Base-by-base conservation (phyloP, 2,888 invertebrate species). In the Adela reaumurella region DNA sequence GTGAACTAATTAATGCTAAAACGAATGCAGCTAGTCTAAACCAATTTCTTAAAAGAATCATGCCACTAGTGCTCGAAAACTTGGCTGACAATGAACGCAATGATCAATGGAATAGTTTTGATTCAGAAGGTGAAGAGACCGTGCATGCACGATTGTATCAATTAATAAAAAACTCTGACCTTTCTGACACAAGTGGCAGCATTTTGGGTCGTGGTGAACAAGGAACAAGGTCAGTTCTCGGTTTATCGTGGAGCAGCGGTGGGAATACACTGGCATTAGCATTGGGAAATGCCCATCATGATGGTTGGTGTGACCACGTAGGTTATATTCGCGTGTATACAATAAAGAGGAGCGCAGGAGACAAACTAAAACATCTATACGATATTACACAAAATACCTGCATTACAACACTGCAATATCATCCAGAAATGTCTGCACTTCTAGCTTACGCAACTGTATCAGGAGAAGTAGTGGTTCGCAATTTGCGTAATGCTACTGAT, bases 341-440 rank as follows among this genome's bases (percentile, higher is more conserved):
- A 0, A 49, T 64, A 1, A 72, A 69, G 52, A 58, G 65, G 2
- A 72, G 62, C 62, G 82, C 71, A 82, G 83, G 62, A 82, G 83
- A 69, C 28, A 62, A 62, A 2, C 61, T 74, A 3, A 62, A 65
- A 0, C 65, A 67, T 35, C 52, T 57, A 1, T 49, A 68, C 3
- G 74, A 76, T 46, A 59, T 77, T 1, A 58, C 63, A 0, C 73
- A 76, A 46, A 73, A 72, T 50, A 70, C 65, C 20, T 78, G 77
- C 46, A 62, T 78, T 0, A 63, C 70, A 0, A 68, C 62, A 0
- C 50, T 78, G 0, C 62, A 64, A 35, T 74, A 70, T 47, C 74
- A 76, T 24, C 72, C 71, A 0, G 57, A 63, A 0, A 58, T 70
- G 0, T 57, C 71, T 0, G 72, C 70, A 0, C 47, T 76, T 2